Base-by-base conservation (phyloP, 1,140 invertebrate species). In the Habropoda laboriosa region DNA sequence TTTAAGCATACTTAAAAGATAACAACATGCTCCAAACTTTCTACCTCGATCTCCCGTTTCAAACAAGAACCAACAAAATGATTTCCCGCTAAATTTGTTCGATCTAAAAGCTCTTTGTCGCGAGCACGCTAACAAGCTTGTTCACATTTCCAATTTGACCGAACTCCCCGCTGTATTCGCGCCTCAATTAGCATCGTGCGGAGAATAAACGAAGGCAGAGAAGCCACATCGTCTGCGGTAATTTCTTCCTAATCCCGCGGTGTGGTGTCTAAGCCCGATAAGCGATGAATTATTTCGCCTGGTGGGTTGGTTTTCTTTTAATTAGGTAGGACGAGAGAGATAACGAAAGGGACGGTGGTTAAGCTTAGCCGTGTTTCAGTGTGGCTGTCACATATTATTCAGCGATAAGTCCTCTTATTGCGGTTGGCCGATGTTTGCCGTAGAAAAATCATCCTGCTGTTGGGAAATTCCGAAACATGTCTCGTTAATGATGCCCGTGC, bases 321-420 rank as follows among this genome's bases (percentile, higher is more conserved):
- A 47, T 73, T 47, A 45, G 40, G n/a, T 24, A 7, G n/a, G 40
- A 73, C 38, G 27, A 27, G 38, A 45, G 27, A 27, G 38, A 45
- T 58, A 58, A 58, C 38, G 47, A 53, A 27, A 35, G 47, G 66
- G n/a, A n/a, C n/a, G n/a, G 53, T 51, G 47, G 21, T 68, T 27
- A 38, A 68, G 13, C 32, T n/a, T n/a, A 38, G 8, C 13, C 47
- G 21, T 5, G 32, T 24, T 4, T 7, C 16, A 18, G 13, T 18
- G 38, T 18, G 2, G 6, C 68, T 58, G 38, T 58, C 27, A 55
- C 30, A 51, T 74, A 74, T 74, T 51, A 74, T 74, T 51, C 72
- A 51, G 18, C 57, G 68, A 77, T 81, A 77, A 76, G 55, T 42
- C 35, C 27, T 51, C 70, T 47, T 21, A 38, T 53, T 53, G 35